These are phyloP conservation scores for Oreortyx pictus DNA, from an alignment of 2,797 vertebrate genomes.

Conservation along the genomic window DNA sequence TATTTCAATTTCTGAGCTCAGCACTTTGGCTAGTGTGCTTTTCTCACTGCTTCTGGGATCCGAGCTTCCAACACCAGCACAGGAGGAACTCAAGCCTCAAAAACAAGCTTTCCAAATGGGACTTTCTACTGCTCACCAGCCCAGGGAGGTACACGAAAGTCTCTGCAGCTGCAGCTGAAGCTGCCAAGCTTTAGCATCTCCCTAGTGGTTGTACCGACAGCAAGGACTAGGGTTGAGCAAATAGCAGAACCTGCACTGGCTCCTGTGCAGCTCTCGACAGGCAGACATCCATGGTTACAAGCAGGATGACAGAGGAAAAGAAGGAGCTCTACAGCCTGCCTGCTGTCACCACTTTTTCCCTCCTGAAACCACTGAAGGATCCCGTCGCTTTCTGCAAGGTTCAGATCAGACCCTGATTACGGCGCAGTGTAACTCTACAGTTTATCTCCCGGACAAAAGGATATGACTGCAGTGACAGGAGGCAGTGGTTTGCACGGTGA, in stretches of 20 bases:
- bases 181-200: rapidly evolving
- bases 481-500: neutral
- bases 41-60: rapidly evolving
- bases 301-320: neutral
- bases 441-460: neutral
- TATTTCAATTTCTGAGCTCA: neutral
- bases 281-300: rapidly evolving
- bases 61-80: neutral
- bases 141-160: neutral
- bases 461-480: neutral
- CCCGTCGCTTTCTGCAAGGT: rapidly evolving
- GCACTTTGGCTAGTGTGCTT: no score
- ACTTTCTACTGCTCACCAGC: neutral
- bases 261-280: neutral
- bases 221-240: rapidly evolving
- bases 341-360: neutral
- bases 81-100: neutral
- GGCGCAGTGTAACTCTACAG: neutral
- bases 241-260: rapidly evolving
- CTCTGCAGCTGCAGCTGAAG: neutral
- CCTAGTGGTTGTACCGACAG: no score
- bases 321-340: neutral
- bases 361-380: neutral
- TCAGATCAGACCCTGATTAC: neutral
- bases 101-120: neutral